Evolutionary conservation across 2,888 invertebrate species (phyloP), one percentile per base, ranked within the genome.

Genomic region (Pyrgus malvae): DNA sequence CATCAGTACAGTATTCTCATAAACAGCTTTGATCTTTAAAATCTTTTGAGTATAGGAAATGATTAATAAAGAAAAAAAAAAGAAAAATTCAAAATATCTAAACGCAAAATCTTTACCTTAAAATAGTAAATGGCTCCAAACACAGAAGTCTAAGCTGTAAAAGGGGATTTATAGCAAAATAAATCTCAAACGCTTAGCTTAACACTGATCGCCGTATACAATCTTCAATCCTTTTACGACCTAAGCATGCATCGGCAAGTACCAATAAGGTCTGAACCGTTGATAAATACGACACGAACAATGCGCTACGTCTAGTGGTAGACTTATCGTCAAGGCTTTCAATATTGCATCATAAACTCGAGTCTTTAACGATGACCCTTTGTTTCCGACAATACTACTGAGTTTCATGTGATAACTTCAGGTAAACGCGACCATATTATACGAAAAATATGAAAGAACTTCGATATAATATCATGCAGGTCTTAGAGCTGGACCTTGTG

Each of bases 271-370:
- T 21, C 45, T 19, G 12, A 53, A 31, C 38, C 37, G 38, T 25
- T 38, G 53, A 53, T 46, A 53, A 54, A 48, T 41, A 46, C 53
- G 46, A 46, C 54, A 57, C 37, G 57, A 61, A 63, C 58, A 58
- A 63, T 61, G 58, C 61, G 55, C 19, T 46, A 51, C 41, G 44
- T 29, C 38, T 40, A 51, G 50, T 45, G 55, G 58, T 55, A 40
- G 42, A 46, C 50, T 55, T 56, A 51, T 54, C 59, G 58, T 56
- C 57, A 59, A 56, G 58, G 63, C 54, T 56, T 21, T 29, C n/a
- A n/a, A 45, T 29, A 14, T 29, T 53, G 38, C 54, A 27, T 19
- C 48, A 35, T 55, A 55, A 55, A 55, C 41, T 33, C 9, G 16
- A 17, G 17, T 23, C 40, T 54, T 46, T 54, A 54, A 17, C 41